These are phyloP conservation scores for Prochilodus magdalenae DNA, from an alignment of 2,113 vertebrate genomes.

Conservation along the genomic window DNA sequence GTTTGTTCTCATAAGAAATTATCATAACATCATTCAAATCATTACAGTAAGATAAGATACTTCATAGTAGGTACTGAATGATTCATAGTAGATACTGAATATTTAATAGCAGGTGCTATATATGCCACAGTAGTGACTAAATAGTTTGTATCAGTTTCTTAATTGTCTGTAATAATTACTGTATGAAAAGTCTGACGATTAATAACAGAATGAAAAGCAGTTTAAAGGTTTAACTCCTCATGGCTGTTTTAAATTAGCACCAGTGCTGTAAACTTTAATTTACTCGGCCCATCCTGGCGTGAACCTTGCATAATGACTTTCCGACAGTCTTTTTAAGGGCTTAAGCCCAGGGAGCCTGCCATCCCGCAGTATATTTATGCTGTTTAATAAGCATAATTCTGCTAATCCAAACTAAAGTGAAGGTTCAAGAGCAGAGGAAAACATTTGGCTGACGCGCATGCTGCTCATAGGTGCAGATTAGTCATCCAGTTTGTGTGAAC, in stretches of 20 bases:
- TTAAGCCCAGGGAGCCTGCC: neutral
- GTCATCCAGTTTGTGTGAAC: neutral
- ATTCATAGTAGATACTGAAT: too few species aligned
- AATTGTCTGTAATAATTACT: too few species aligned
- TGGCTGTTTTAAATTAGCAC: neutral
- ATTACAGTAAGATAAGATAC: too few species aligned
- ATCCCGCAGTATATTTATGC: neutral
- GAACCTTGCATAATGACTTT: neutral
- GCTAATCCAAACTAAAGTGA: neutral
- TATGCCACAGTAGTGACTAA: too few species aligned
- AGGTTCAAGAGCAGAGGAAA: constrained; percentile 19
- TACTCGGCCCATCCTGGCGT: neutral
- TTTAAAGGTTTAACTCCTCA: too few species aligned
- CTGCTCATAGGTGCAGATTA: neutral
- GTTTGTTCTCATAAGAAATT: too few species aligned
- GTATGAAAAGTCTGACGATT: too few species aligned
- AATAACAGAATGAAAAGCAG: too few species aligned
- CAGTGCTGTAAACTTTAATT: constrained; percentile 1
- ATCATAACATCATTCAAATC: too few species aligned
- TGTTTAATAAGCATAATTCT: neutral
- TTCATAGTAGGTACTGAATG: too few species aligned
- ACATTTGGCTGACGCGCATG: neutral
- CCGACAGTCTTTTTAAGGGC: constrained; percentile 18
- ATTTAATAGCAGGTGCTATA: too few species aligned
- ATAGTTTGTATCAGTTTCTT: too few species aligned